phyloP scores from a whole-genome alignment of 2,797 vertebrate species.

The Parambassis ranga region DNA sequence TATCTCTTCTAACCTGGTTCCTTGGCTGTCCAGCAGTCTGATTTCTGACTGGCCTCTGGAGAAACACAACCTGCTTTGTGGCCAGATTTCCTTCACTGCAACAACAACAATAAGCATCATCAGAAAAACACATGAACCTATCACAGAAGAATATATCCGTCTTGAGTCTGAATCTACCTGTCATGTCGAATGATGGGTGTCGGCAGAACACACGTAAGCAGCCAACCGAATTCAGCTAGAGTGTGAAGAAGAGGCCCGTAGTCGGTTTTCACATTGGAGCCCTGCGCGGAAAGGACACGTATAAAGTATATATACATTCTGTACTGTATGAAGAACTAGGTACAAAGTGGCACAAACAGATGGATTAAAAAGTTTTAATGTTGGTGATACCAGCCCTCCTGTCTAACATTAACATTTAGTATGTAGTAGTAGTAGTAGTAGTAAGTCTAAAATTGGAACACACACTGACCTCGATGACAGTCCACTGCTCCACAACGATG shows the following conservation, averaged over 20 bases:
- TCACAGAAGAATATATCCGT: too few species aligned
- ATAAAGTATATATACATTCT: too few species aligned
- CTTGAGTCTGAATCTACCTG: too few species aligned
- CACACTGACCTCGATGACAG: slow-evolving; percentile 87
- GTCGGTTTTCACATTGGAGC: slow-evolving; percentile 90
- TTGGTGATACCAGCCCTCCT: too few species aligned
- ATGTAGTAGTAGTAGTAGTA: too few species aligned
- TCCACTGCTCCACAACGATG: slow-evolving; percentile 98
- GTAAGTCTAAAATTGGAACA: neutral
- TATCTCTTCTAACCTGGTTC: slow-evolving; percentile 68
- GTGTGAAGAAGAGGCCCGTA: slow-evolving; percentile 95
- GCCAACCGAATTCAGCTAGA: slow-evolving; percentile 97
- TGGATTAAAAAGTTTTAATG: too few species aligned
- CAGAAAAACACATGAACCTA: neutral
- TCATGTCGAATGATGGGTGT: slow-evolving; percentile 93
- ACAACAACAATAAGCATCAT: neutral
- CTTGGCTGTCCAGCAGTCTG: slow-evolving; percentile 29
- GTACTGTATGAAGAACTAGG: too few species aligned
- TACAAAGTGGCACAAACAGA: too few species aligned
- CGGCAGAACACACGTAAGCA: slow-evolving; percentile 93
- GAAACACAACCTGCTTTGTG: slow-evolving; percentile 95
- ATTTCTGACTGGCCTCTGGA: slow-evolving; percentile 86
- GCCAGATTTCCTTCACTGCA: slow-evolving; percentile 93
- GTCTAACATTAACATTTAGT: too few species aligned
- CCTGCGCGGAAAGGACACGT: slow-evolving; percentile 68